Evolutionary conservation across 2,888 invertebrate species (phyloP).

Genomic region (Falcaria lacertinaria): DNA sequence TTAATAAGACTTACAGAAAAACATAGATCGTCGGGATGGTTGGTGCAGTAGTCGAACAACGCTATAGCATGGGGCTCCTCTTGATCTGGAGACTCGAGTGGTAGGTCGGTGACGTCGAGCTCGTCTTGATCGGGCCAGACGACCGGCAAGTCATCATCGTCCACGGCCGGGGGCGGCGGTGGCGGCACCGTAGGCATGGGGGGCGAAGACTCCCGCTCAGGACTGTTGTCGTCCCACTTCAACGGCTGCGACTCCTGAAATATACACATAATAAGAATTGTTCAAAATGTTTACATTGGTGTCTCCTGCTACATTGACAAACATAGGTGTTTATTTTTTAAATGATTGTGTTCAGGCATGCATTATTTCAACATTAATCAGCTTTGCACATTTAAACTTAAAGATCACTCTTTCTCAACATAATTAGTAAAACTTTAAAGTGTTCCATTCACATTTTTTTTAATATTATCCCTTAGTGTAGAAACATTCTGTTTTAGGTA

Average conservation of each 20-base stretch:
- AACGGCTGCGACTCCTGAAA: slow-evolving; percentile 55
- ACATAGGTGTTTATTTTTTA: too few species aligned
- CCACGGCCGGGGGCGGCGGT: slow-evolving; percentile 74
- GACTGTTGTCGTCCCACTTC: slow-evolving; percentile 54
- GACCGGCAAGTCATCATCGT: slow-evolving; percentile 47
- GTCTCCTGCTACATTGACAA: too few species aligned
- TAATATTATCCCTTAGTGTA: too few species aligned
- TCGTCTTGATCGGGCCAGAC: slow-evolving; percentile 35
- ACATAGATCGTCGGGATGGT: slow-evolving; percentile 87
- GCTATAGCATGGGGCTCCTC: slow-evolving; percentile 86
- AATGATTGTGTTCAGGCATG: too few species aligned
- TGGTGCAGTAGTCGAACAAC: slow-evolving; percentile 87
- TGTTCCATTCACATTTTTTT: too few species aligned
- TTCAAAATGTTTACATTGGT: too few species aligned
- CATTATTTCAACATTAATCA: too few species aligned
- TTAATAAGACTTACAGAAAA: slow-evolving; percentile 82
- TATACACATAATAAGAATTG: slow-evolving; percentile 1
- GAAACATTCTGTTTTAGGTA: too few species aligned
- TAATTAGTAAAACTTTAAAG: too few species aligned
- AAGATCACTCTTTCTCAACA: too few species aligned
- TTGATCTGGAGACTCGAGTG: slow-evolving; percentile 18
- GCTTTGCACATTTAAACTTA: too few species aligned
- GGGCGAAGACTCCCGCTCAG: slow-evolving; percentile 79
- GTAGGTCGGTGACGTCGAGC: slow-evolving; percentile 17
- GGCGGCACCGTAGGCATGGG: slow-evolving; percentile 90